Evolutionary conservation across 2,113 vertebrate species (phyloP).

Genomic region (Eurystomus gularis): DNA sequence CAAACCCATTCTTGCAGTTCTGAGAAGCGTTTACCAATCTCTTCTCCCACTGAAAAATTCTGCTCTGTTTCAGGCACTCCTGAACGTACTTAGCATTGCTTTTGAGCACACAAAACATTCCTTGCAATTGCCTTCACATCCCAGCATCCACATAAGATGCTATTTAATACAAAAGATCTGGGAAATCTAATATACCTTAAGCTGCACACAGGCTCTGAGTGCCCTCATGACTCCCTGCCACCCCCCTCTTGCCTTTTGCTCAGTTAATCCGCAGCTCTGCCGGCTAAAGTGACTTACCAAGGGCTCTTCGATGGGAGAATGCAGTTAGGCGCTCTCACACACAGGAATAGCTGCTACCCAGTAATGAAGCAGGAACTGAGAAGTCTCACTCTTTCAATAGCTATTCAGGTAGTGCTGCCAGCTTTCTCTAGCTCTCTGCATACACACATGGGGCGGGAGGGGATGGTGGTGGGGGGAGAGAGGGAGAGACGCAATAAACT

Average conservation of each 20-base stretch:
- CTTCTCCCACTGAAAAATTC: background rate
- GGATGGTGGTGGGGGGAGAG: background rate
- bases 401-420: slow-evolving; percentile 20
- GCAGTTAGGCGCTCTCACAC: background rate
- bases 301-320: background rate
- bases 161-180: background rate
- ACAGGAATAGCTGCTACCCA: background rate
- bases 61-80: background rate
- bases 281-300: background rate
- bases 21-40: background rate
- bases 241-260: background rate
- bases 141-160: background rate
- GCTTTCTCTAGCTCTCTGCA: background rate
- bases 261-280: background rate
- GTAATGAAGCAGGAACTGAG: slow-evolving; percentile 4
- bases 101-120: background rate
- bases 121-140: background rate
- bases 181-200: background rate
- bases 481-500: background rate
- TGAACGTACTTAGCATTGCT: background rate
- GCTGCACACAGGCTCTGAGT: background rate
- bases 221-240: background rate
- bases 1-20: background rate
- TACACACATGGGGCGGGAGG: background rate
- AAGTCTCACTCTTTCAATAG: slow-evolving; percentile 27